These are phyloP conservation scores for Irena cyanogastra DNA, from an alignment of 2,113 vertebrate species.

Conservation along the genomic window DNA sequence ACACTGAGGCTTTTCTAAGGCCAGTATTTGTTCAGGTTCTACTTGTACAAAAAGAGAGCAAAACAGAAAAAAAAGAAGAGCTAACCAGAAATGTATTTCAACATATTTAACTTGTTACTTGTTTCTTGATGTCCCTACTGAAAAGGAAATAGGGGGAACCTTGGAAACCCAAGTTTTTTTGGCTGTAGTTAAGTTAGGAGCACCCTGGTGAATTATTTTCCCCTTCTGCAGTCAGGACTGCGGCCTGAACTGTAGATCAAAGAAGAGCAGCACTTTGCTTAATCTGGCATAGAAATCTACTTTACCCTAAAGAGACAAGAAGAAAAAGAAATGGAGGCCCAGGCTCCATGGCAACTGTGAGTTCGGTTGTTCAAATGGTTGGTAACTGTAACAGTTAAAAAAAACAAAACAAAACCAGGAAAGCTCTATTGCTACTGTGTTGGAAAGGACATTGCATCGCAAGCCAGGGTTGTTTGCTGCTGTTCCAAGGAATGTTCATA, in stretches of 20 bases:
- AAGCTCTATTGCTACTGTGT: constrained; percentile 12
- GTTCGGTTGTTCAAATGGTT: background rate
- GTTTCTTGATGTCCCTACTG: background rate
- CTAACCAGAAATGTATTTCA: background rate
- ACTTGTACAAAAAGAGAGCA: background rate
- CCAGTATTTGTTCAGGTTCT: background rate
- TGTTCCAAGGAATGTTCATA: background rate
- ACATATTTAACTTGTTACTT: constrained; percentile 9
- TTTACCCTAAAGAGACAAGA: constrained; percentile 45
- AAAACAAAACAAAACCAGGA: constrained; percentile 13
- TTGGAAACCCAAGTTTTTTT: background rate
- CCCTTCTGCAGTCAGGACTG: background rate
- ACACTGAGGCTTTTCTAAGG: background rate
- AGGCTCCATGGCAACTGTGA: constrained; percentile 18
- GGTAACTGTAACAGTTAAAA: background rate
- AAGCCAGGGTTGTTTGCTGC: background rate
- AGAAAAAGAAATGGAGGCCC: constrained; percentile 36
- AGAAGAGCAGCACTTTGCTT: constrained; percentile 68
- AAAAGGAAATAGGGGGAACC: background rate
- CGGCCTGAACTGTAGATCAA: constrained; percentile 75
- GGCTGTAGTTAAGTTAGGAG: background rate
- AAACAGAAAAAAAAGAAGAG: background rate
- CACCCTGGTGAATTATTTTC: constrained; percentile 30
- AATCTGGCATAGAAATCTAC: constrained; percentile 60
- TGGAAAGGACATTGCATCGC: background rate